A percentile compares a stretch with the other conserved stretches of the same genome.
These are phyloP conservation scores for Urocyon cinereoargenteus DNA, from an alignment of 2,797 vertebrate species.

Conservation along the genomic window DNA sequence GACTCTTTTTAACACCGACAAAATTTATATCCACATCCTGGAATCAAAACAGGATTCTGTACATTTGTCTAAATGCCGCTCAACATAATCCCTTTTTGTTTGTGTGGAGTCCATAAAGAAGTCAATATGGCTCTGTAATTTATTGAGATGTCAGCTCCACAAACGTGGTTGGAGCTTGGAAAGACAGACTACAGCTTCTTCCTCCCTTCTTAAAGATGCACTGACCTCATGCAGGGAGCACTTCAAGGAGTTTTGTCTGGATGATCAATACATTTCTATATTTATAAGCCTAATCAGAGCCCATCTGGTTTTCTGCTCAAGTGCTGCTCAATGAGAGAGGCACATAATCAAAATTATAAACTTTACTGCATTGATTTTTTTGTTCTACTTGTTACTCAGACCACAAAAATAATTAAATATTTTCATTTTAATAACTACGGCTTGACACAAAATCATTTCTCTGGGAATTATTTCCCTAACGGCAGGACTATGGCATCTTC, in stretches of 20 bases:
- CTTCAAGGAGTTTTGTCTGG: constrained; percentile 81
- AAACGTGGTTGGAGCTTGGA: constrained; percentile 52
- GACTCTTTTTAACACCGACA: constrained; percentile 24
- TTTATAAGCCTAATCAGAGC: constrained; percentile 84
- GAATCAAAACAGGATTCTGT: constrained; percentile 62
- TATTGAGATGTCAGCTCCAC: constrained; percentile 77
- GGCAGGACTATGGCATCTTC: constrained; percentile 65
- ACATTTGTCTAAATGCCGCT: constrained; percentile 60
- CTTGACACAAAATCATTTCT: constrained; percentile 85
- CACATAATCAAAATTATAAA: constrained; percentile 85
- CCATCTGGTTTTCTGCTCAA: constrained; percentile 83
- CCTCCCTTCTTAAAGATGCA: constrained; percentile 71
- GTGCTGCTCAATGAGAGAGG: constrained; percentile 78
- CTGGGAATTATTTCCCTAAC: constrained; percentile 71
- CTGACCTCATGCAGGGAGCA: constrained; percentile 60
- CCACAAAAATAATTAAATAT: constrained; percentile 84
- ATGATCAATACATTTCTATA: constrained; percentile 85
- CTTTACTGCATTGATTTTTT: constrained; percentile 84
- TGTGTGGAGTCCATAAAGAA: constrained; percentile 66
- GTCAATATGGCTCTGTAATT: constrained; percentile 74
- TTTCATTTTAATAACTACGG: constrained; percentile 82
- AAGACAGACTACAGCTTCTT: constrained; percentile 59
- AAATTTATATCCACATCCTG: neutral
- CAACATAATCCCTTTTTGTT: constrained; percentile 47
- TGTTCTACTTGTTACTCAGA: constrained; percentile 81